Evolutionary conservation across 2,113 vertebrate species (phyloP), one percentile per base, ranked within the genome.

Genomic region (Rhinoptilus africanus): DNA sequence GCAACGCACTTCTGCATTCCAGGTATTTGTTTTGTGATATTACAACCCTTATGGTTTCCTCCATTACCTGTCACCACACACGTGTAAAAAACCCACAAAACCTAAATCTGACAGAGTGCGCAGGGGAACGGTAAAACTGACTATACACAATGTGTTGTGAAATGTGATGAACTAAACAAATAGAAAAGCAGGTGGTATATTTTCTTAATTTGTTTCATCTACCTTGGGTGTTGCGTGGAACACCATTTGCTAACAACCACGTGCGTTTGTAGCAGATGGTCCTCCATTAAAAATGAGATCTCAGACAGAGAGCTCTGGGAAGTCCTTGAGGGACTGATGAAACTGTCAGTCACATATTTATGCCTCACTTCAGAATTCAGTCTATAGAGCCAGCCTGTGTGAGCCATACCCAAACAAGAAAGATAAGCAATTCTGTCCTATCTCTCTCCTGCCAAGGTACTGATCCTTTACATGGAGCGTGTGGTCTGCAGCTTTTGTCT

Each of bases 181-280:
- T 35, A 86, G 63, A 88, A 94, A 90, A 87, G 41, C 80, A 97
- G 63, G 92, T 90, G 71, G 63, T 54, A 47, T 66, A n/a, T 90
- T 90, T 92, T 86, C 76, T 60, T 74, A 41, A 96, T 94, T 88
- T 92, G 37, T 81, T 91, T 91, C 37, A 28, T 67, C 76, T 92
- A 56, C 73, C 59, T 93, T 72, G 69, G 43, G 51, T 84, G 68
- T 67, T 93, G 39, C 47, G 59, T 50, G 34, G 48, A 86, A 80
- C 48, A 92, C 82, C 37, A 85, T 93, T 93, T 75, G 47, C n/a
- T 92, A 86, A 84, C 72, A 83, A 84, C 56, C 2, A 1, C 12
- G 32, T 57, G 57, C 1, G 1, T 32, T 72, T 77, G 82, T 56
- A 95, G 79, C 88, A 95, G 96, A 95, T 94, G 88, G 88, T 62